Conservation (phyloP, 2,797 vertebrate genomes). For the Etheostoma nigrum region DNA sequence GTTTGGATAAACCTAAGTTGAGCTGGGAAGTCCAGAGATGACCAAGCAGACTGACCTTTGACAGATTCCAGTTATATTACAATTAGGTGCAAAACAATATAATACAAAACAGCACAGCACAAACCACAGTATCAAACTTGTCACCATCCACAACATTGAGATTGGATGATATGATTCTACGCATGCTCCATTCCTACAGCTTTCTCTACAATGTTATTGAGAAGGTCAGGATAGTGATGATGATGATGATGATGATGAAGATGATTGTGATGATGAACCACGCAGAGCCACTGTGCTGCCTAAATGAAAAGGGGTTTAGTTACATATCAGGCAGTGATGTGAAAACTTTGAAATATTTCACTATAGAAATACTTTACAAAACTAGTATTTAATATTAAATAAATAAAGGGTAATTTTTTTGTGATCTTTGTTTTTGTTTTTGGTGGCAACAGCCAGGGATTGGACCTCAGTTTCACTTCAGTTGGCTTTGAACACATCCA, state of each 20-base stretch:
- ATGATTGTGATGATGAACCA: not conserved
- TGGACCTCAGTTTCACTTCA: not conserved
- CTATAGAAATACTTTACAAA: not conserved
- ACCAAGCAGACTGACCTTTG: conserved; percentile 1
- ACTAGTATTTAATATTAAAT: not conserved
- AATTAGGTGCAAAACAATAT: not conserved
- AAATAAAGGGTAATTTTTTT: not conserved
- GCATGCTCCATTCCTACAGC: not conserved
- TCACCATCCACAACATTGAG: not conserved
- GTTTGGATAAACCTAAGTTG: not conserved
- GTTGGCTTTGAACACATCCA: not conserved
- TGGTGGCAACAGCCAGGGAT: not conserved
- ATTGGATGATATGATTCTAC: not conserved
- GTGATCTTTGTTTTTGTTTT: not conserved
- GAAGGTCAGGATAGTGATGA: not conserved
- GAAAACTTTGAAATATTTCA: no score
- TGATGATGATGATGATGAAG: not conserved
- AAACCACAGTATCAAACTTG: not conserved
- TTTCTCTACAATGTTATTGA: not conserved
- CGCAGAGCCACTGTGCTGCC: no score
- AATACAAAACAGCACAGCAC: not conserved
- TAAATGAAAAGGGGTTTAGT: no score
- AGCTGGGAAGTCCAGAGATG: conserved; percentile 38
- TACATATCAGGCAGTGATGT: no score
- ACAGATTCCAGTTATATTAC: not conserved